Evolutionary conservation across 2,113 vertebrate species (phyloP).

Genomic region (Leucoraja erinaceus): DNA sequence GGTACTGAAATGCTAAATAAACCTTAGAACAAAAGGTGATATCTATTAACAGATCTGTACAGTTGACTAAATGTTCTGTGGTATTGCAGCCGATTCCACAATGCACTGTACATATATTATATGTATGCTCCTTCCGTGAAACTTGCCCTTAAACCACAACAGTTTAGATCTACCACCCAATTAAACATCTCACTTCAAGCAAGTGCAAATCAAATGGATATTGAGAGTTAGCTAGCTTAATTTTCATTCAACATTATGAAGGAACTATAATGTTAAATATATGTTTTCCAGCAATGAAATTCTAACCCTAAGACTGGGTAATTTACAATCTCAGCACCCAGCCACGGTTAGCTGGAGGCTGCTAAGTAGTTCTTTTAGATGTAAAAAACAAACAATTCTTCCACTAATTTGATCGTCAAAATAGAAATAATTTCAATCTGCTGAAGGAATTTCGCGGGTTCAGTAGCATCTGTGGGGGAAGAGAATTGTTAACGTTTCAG

Average conservation of each 20-base stretch:
- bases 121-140: neutral
- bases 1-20: neutral
- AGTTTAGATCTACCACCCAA: neutral
- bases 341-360: too few relatives aligned
- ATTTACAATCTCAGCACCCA: too few relatives aligned
- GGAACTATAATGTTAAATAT: neutral
- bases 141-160: neutral
- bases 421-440: too few relatives aligned
- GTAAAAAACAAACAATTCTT: too few relatives aligned
- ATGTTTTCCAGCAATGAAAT: too few relatives aligned
- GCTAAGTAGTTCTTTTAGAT: too few relatives aligned
- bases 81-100: neutral
- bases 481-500: too few relatives aligned
- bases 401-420: too few relatives aligned
- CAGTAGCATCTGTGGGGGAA: too few relatives aligned
- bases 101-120: neutral
- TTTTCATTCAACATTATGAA: neutral
- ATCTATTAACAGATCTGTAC: neutral
- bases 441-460: too few relatives aligned
- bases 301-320: too few relatives aligned
- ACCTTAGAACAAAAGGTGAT: neutral
- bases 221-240: neutral
- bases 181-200: neutral
- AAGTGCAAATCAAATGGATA: neutral
- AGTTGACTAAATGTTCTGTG: neutral